Base-by-base conservation (phyloP, 2,888 invertebrate genomes). In the Emesis furor region DNA sequence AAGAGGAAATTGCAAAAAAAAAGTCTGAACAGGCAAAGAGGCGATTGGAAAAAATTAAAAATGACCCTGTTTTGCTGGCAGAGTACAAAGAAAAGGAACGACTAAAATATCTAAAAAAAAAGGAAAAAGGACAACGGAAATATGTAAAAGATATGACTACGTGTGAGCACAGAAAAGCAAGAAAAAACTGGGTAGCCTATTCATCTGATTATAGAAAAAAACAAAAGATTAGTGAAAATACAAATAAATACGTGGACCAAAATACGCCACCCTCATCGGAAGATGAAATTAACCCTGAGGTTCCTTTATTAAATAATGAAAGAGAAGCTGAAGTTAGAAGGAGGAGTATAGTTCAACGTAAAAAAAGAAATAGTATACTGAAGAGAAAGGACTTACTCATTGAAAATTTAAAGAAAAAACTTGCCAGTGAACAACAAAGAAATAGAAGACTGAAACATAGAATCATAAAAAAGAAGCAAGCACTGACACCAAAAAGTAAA, bases 101-200 rank as follows among this genome's bases (percentile, higher is more conserved):
- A 69, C 35, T 81, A 14, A 85, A 86, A 81, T 86, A 76, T 79
- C 37, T 81, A 51, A 42, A 71, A 24, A 24, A 24, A 24, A 24
- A 24, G 24, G 71, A 77, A 67, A 67, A 75, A 67, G 12, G 42
- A 30, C 55, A 76, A 37, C 12, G 59, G 7, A 76, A 76, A 71
- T 76, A 14, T 69, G 69, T 76, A 4, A 76, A 59, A 8, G 76
- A 76, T 30, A 69, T 76, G 37, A 71, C 71, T 10, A 30, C 59
- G 1, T 30, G 42, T 30, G 76, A 71, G 4, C 69, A 35, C 7
- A 62, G 59, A 71, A 59, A 39, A 30, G 55, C 30, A 55, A 55
- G 30, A 30, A 73, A 51, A 73, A 55, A 39, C 39, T 39, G 39
- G 39, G 39, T 39, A 39, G 8, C 39, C 8, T 5, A 37, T 37